Conservation (phyloP, 2,797 vertebrate species). For the Morus bassanus region DNA sequence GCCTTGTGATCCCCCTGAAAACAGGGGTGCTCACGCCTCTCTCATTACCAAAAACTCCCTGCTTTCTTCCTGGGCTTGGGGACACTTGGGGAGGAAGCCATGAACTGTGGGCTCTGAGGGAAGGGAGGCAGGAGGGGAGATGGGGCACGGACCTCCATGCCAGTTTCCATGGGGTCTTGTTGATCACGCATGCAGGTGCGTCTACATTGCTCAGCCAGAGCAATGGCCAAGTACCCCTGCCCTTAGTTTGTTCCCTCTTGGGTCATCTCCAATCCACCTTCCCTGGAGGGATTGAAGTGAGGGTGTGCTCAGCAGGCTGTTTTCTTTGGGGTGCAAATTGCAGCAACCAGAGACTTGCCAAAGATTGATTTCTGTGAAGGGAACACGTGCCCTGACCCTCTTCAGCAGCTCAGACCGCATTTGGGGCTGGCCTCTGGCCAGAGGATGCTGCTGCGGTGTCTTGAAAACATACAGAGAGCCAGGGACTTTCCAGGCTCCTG, state of each 20-base stretch:
- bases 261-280: neutral
- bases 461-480: constrained; percentile 15
- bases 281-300: neutral
- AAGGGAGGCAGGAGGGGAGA: neutral
- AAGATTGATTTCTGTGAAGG: neutral
- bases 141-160: neutral
- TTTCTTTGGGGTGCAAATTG: neutral
- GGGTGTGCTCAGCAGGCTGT: neutral
- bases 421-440: neutral
- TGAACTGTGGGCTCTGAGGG: neutral
- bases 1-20: rapidly evolving
- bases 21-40: neutral
- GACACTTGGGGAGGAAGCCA: neutral
- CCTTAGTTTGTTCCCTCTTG: neutral
- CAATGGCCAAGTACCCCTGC: neutral
- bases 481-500: constrained; percentile 47
- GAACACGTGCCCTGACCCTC: neutral
- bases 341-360: neutral
- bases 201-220: neutral
- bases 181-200: neutral
- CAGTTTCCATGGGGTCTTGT: neutral
- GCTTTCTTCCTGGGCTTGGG: neutral
- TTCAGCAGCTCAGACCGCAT: neutral
- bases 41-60: neutral
- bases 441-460: neutral